Conservation (phyloP, 2,888 invertebrate species). For the Baccha elongata region DNA sequence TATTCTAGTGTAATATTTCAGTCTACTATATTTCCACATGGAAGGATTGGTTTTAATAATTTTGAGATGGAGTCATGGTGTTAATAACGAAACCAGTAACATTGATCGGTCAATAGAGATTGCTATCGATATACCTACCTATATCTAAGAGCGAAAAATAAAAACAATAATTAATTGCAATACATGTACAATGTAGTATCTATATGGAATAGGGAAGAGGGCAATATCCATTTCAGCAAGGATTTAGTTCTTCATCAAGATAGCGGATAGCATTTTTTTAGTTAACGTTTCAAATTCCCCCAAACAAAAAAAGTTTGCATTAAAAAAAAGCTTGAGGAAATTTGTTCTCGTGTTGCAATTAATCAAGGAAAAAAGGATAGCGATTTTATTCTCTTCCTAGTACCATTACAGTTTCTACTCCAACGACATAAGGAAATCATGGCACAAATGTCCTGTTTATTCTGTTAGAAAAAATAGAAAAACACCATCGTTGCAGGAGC, state of each 20-base stretch:
- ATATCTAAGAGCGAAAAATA: constrained; percentile 13
- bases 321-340: constrained; percentile 47
- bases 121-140: neutral
- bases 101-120: constrained; percentile 29
- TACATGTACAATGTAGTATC: neutral
- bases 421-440: constrained; percentile 35
- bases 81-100: constrained; percentile 44
- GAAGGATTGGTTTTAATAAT: constrained; percentile 9
- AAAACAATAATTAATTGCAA: constrained; percentile 62
- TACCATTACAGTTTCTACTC: neutral
- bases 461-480: constrained; percentile 50
- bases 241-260: constrained; percentile 37
- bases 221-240: constrained; percentile 42
- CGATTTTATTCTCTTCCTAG: neutral
- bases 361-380: constrained; percentile 52
- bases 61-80: constrained; percentile 9
- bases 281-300: constrained; percentile 35
- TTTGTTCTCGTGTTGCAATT: constrained; percentile 50
- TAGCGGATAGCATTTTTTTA: constrained; percentile 13
- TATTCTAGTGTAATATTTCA: constrained; percentile 3
- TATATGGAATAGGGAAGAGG: neutral
- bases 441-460: constrained; percentile 56
- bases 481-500: constrained; percentile 40
- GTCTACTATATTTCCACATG: constrained; percentile 9
- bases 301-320: neutral